Percentiles rank a stretch among this genome's conserved stretches.
phyloP scores from a whole-genome alignment of 2,113 vertebrate species.

The Ammospiza nelsoni region DNA sequence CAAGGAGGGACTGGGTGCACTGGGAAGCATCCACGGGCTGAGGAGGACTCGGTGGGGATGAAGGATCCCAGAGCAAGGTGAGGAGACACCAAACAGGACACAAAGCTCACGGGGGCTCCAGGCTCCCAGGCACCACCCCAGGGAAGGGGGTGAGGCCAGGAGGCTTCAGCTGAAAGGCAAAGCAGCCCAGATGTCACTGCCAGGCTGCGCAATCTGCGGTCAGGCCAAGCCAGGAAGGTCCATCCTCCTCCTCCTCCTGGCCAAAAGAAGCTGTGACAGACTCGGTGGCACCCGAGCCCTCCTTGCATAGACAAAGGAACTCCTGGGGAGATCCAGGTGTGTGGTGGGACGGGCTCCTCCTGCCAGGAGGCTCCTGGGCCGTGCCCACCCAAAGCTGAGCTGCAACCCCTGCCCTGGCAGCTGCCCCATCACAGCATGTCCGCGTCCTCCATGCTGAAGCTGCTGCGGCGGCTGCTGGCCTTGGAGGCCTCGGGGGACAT shows the following conservation, averaged over 20 bases:
- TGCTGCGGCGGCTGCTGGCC: constrained; percentile 95
- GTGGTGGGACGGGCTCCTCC: neutral
- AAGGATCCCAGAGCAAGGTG: neutral
- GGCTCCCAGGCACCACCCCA: neutral
- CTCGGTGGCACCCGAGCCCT: neutral
- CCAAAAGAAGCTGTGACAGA: constrained; percentile 17
- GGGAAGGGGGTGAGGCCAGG: neutral
- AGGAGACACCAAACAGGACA: neutral
- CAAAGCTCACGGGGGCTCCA: neutral
- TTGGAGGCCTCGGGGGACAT: constrained; percentile 94
- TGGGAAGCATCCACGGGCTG: neutral
- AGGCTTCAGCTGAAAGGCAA: constrained; percentile 9
- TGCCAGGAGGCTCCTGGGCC: neutral
- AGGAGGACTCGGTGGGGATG: neutral
- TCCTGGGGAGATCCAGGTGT: constrained; percentile 10
- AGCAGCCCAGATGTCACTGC: neutral
- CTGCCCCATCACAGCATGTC: constrained; percentile 86
- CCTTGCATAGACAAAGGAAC: constrained; percentile 42
- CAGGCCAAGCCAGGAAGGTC: neutral
- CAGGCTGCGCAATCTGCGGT: neutral
- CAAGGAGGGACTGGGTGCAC: neutral
- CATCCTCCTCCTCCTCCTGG: neutral
- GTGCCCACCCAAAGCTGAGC: neutral
- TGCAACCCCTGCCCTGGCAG: neutral
- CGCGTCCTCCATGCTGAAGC: constrained; percentile 97